These are phyloP conservation scores for Tor tambroides DNA, from an alignment of 2,113 vertebrate genomes.

Conservation along the genomic window DNA sequence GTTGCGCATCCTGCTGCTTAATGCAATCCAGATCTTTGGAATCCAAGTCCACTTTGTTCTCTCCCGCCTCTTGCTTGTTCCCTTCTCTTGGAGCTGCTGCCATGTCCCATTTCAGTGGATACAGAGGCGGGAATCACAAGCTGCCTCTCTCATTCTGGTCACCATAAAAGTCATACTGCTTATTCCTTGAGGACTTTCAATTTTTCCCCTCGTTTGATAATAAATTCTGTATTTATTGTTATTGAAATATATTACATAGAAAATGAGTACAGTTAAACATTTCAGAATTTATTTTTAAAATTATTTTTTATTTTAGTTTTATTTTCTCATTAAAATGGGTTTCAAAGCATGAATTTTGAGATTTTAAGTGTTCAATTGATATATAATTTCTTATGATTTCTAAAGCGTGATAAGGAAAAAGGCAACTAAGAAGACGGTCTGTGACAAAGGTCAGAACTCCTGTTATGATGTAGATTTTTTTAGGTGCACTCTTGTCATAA, in stretches of 20 bases:
- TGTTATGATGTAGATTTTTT: too few species aligned
- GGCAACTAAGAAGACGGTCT: too few species aligned
- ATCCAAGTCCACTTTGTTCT: constrained; percentile 64
- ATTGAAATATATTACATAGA: background rate
- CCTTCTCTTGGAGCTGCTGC: constrained; percentile 71
- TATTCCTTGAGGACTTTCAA: background rate
- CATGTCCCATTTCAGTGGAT: constrained; percentile 82
- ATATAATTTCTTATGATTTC: too few species aligned
- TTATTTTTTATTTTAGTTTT: background rate
- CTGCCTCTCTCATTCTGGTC: constrained; percentile 67
- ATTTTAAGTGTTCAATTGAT: too few species aligned
- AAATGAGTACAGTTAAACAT: background rate
- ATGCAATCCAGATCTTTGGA: constrained; percentile 92
- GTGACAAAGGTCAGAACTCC: too few species aligned
- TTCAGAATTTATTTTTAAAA: too few species aligned
- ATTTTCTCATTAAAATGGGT: background rate
- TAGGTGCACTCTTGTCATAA: too few species aligned
- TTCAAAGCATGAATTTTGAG: too few species aligned
- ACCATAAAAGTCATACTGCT: background rate
- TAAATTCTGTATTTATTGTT: background rate
- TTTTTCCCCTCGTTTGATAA: background rate
- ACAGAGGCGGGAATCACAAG: constrained; percentile 67
- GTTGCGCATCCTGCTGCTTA: constrained; percentile 91
- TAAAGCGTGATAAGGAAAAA: too few species aligned
- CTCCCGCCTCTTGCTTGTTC: constrained; percentile 34